Conservation (phyloP, 2,797 vertebrate genomes). For the Cyclura pinguis region DNA sequence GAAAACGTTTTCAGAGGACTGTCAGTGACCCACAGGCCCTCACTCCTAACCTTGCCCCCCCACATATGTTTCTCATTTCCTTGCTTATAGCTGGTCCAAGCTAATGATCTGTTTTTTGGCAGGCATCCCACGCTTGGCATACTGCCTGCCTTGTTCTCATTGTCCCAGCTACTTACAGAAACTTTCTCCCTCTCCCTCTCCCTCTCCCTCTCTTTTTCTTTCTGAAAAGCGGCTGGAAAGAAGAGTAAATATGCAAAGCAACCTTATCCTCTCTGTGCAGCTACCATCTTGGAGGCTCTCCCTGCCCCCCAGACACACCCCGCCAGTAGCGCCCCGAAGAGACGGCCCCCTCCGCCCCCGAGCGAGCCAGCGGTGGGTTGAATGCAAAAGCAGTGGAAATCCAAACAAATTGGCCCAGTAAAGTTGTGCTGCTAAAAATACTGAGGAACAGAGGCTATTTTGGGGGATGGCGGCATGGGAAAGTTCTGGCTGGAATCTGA, state of each 20-base stretch:
- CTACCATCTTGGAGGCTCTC: conserved; percentile 77
- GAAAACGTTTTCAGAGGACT: conserved; percentile 82
- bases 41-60: conserved; percentile 83
- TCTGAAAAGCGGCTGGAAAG: conserved; percentile 79
- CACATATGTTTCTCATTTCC: conserved; percentile 88
- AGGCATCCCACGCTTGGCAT: conserved; percentile 81
- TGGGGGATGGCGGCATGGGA: conserved; percentile 96
- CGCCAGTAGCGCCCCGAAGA: conserved; percentile 67
- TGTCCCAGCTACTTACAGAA: conserved; percentile 86
- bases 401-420: conserved; percentile 95
- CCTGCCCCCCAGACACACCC: conserved; percentile 75
- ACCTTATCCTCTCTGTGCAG: conserved; percentile 65
- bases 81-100: conserved; percentile 85
- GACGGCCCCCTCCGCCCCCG: conserved; percentile 58
- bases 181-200: conserved; percentile 79
- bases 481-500: conserved; percentile 87
- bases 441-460: conserved; percentile 86
- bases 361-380: conserved; percentile 84
- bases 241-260: conserved; percentile 83
- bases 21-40: conserved; percentile 84
- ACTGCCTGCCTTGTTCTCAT: conserved; percentile 87
- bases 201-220: conserved; percentile 64
- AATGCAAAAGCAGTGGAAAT: conserved; percentile 93
- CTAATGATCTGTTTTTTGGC: conserved; percentile 86
- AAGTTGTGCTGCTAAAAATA: conserved; percentile 94